Conservation (phyloP, 1,140 invertebrate genomes). For the Lepidurus arcticus region DNA sequence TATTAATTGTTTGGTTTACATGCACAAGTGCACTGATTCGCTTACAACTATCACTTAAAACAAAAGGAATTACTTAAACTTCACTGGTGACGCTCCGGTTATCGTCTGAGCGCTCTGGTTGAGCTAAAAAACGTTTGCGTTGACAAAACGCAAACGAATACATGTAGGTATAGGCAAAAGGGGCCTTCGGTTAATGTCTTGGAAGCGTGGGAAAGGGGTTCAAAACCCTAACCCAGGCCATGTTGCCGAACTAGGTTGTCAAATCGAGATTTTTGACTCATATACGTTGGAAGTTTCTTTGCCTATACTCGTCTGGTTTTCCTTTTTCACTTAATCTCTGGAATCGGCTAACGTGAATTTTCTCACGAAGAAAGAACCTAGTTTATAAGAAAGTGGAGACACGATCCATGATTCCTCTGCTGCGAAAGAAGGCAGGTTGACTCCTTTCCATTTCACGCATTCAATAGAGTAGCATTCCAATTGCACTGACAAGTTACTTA, state of each 20-base stretch:
- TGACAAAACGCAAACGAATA: background rate
- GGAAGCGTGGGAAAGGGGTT: background rate
- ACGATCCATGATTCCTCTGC: background rate
- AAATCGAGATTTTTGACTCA: background rate
- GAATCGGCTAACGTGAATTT: no score
- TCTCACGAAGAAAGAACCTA: background rate
- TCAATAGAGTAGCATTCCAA: background rate
- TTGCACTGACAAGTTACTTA: background rate
- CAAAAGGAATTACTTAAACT: background rate
- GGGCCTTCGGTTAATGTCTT: background rate
- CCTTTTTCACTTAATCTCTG: no score
- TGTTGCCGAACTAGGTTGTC: background rate
- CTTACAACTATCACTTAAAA: background rate
- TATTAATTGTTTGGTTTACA: conserved; percentile 1
- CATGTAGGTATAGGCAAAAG: background rate
- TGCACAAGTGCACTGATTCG: background rate
- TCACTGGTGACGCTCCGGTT: background rate
- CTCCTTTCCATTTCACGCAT: background rate
- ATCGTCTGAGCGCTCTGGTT: background rate
- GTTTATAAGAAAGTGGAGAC: background rate
- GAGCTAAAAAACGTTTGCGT: background rate
- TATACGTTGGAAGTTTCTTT: background rate
- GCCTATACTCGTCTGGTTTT: background rate
- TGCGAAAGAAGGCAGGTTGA: background rate
- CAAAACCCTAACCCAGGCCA: background rate